Conservation (phyloP, 2,888 invertebrate genomes). For the Ophonus ardosiacus region DNA sequence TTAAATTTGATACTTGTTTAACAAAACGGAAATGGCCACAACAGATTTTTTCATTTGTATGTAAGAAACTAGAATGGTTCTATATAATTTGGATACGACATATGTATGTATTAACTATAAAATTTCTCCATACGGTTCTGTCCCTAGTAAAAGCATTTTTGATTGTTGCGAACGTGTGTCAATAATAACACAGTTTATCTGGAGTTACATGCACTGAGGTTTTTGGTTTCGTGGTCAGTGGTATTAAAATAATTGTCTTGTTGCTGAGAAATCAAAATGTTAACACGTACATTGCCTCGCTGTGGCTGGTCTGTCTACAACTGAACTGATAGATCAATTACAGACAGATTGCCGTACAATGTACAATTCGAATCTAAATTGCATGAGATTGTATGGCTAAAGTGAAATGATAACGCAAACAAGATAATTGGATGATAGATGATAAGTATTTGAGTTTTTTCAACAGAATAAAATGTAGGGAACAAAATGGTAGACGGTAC, state of each 20-base stretch:
- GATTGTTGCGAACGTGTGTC: constrained; percentile 41
- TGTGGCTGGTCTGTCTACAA: not conserved
- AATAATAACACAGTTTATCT: constrained; percentile 52
- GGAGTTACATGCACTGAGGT: constrained; percentile 38
- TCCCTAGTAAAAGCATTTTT: not conserved
- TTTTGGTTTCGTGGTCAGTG: constrained; percentile 33
- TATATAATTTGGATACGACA: no score
- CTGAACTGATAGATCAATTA: constrained; percentile 46
- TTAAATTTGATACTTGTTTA: no score
- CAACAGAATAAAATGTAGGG: not conserved
- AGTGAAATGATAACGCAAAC: constrained; percentile 45
- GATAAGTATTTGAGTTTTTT: constrained; percentile 10
- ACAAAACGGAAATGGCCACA: no score
- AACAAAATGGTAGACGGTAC: not conserved
- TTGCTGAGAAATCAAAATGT: constrained; percentile 49
- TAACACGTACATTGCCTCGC: constrained; percentile 34
- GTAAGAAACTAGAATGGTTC: no score
- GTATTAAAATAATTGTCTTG: constrained; percentile 51
- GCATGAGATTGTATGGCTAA: constrained; percentile 7
- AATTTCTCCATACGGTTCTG: not conserved
- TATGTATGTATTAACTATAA: not conserved
- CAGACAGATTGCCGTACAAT: not conserved
- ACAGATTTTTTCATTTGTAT: no score
- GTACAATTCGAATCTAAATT: not conserved
- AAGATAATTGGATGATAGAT: constrained; percentile 10